Evolutionary conservation across 35 echinoderm and acorn worm genomes (phyloP).

Genomic region (Lytechinus variegatus): DNA sequence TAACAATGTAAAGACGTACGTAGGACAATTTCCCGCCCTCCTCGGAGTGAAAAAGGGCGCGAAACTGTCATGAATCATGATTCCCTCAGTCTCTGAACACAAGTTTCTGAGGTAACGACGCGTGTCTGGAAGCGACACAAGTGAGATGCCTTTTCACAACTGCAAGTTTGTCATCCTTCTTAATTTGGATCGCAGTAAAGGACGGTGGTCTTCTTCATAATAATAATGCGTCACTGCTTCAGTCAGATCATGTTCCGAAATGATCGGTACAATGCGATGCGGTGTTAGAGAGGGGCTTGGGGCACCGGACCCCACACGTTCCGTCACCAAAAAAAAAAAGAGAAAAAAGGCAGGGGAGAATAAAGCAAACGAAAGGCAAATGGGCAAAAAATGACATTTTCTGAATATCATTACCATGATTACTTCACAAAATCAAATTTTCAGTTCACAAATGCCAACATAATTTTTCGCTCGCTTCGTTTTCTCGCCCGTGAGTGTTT

Average conservation of each 20-base stretch:
- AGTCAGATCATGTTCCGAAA: neutral
- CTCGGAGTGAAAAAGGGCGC: neutral
- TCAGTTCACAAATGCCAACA: no score
- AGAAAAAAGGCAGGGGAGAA: no score
- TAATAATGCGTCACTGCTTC: neutral
- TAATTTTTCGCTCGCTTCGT: no score
- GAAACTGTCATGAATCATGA: neutral
- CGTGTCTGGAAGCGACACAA: neutral
- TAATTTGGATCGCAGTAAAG: neutral
- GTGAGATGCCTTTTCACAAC: neutral
- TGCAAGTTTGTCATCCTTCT: conserved; percentile 1
- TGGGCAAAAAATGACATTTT: no score
- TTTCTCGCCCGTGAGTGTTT: no score
- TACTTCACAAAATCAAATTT: no score
- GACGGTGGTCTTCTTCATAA: neutral
- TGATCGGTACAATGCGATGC: neutral
- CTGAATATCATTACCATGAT: no score
- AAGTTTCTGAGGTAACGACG: neutral
- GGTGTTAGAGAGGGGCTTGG: no score
- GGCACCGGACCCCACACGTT: no score
- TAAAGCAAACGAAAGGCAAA: no score
- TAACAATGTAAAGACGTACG: neutral
- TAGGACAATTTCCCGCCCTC: neutral
- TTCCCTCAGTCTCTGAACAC: neutral
- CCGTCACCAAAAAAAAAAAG: no score